Percentiles rank a stretch among this genome's conserved stretches.
phyloP scores from a whole-genome alignment of 2,888 invertebrate genomes.

The Phymatocera aterrima region DNA sequence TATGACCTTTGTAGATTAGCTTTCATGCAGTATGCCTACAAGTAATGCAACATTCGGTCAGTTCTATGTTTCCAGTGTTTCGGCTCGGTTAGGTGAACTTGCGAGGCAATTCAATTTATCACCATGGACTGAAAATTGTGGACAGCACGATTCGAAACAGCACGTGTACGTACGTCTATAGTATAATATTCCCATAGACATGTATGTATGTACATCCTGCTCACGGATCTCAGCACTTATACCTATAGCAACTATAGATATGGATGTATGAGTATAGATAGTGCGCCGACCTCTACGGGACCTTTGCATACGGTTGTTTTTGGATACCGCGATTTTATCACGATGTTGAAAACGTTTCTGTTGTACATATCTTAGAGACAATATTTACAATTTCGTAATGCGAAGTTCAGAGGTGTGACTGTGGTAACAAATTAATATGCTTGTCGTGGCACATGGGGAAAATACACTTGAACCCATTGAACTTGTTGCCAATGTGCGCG shows the following conservation, averaged over 20 bases:
- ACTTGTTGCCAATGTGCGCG: neutral
- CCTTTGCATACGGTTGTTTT: conserved; percentile 10
- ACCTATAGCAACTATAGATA: no score
- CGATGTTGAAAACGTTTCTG: no score
- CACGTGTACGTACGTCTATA: neutral
- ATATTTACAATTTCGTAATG: conserved; percentile 10
- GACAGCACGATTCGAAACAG: neutral
- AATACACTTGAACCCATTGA: conserved; percentile 1
- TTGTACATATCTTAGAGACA: neutral
- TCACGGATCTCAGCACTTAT: neutral
- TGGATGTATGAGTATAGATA: neutral
- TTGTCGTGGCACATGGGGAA: neutral
- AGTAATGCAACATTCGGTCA: neutral
- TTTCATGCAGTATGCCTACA: neutral
- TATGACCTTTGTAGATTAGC: neutral
- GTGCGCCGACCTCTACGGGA: neutral
- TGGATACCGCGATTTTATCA: neutral
- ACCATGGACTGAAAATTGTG: neutral
- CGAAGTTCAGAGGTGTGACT: neutral
- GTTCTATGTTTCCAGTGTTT: neutral
- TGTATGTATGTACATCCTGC: neutral
- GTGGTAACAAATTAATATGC: neutral
- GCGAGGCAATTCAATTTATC: neutral
- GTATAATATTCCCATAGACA: neutral
- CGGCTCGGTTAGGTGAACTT: neutral